Conservation (phyloP, 1,140 invertebrate genomes). For the Trichomalopsis sarcophagae region DNA sequence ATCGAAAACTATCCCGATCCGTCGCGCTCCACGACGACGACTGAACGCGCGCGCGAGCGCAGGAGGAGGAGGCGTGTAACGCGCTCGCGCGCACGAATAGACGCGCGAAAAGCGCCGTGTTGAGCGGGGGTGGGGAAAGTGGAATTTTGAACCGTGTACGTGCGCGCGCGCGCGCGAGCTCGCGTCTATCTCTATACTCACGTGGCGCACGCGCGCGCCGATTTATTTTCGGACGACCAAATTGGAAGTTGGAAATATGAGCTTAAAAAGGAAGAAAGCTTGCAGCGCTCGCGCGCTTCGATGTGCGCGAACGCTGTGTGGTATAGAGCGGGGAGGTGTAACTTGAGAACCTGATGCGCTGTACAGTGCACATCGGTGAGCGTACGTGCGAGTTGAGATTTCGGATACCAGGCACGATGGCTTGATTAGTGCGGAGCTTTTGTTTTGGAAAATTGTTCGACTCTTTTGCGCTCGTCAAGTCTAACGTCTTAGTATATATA, state of each 20-base stretch:
- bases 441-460: too few species aligned
- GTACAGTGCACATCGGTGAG: too few species aligned
- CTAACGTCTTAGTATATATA: background rate
- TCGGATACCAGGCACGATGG: too few species aligned
- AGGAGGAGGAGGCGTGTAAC: conserved; percentile 28
- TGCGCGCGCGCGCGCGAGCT: background rate
- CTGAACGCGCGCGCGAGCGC: conserved; percentile 44
- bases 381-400: background rate
- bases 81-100: conserved; percentile 9
- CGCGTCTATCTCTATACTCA: background rate
- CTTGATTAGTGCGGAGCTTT: too few species aligned
- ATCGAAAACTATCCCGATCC: conserved; percentile 10
- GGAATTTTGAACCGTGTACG: conserved; percentile 30
- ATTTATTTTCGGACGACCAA: conserved; percentile 44
- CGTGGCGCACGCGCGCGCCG: background rate
- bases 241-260: conserved; percentile 53
- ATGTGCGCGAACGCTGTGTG: too few species aligned
- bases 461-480: too few species aligned
- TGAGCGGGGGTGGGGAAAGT: conserved; percentile 45
- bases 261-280: conserved; percentile 53
- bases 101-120: conserved; percentile 18
- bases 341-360: conserved; percentile 22
- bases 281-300: too few species aligned
- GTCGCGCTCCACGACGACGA: conserved; percentile 21
- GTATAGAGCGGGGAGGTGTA: conserved; percentile 2